Evolutionary conservation across 2,888 invertebrate species (phyloP), one percentile per base, ranked within the genome.

Genomic region (Protonemura montana): DNA sequence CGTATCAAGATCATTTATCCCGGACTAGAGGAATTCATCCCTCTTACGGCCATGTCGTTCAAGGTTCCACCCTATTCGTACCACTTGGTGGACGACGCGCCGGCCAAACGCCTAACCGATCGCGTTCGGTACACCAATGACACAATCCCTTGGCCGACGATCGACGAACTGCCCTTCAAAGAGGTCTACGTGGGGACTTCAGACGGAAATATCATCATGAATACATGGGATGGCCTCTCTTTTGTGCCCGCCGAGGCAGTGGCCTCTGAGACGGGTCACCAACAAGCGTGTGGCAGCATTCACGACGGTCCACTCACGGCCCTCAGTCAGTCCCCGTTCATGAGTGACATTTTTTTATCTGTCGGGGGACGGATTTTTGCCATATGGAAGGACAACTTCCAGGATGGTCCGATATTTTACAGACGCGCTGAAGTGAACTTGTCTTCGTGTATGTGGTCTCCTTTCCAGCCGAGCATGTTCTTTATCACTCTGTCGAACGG

Each of bases 281-380:
- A 88, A 1, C 87, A 35, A 21, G 85, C 28, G 13, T 86, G 85
- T 84, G 83, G 93, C 82, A 92, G 91, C 86, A 93, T 95, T 86
- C 96, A 97, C 89, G 96, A 96, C 89, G 96, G 96, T 0, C 94
- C 95, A 0, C 91, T 97, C 80, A 92, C 94, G 0, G 91, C 92
- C 27, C 91, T 94, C 1, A 91, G 92, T 77, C 93, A 94, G 90
- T 96, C 96, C 89, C 94, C 94, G 0, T 93, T 94, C 88, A 92
- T 94, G 86, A 91, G 92, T 35, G 92, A 94, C 87, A 89, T 96
- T 6, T 92, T 95, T 59, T 91, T 95, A 6, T 95, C 96, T 1
- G 93, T 96, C 6, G 97, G 97, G 0, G 95, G 96, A 6, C 95
- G 94, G 90, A 93, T 95, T 86, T 94, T 96, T 90, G 95, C 95